A percentile compares a stretch with the other conserved stretches of the same genome.
These are phyloP conservation scores for Ceriagrion tenellum DNA, from an alignment of 2,888 invertebrate genomes.

Conservation along the genomic window DNA sequence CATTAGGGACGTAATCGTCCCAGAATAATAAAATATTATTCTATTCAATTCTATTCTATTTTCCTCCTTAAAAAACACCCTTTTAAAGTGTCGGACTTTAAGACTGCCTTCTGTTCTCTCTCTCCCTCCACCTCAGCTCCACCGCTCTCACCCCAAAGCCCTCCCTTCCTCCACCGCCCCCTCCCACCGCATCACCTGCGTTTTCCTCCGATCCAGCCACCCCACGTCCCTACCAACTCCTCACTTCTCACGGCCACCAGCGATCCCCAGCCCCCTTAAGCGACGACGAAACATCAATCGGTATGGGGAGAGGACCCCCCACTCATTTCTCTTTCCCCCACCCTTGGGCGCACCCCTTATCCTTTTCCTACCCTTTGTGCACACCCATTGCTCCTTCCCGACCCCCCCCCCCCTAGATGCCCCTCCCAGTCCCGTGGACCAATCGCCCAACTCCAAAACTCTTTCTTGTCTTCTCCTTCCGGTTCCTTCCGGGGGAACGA, in stretches of 20 bases:
- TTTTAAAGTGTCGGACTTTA: background rate
- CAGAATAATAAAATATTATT: too few relatives aligned
- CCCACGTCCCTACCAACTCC: background rate
- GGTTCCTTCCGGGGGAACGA: background rate
- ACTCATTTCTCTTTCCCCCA: background rate
- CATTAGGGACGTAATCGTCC: too few relatives aligned
- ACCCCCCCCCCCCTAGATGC: background rate
- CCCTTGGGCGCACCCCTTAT: background rate
- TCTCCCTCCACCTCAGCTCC: too few relatives aligned
- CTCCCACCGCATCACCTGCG: too few relatives aligned
- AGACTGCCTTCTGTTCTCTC: background rate
- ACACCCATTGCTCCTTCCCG: background rate
- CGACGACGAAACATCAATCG: background rate
- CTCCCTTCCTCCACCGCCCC: too few relatives aligned
- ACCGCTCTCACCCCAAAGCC: background rate
- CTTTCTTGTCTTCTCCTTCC: constrained; percentile 69
- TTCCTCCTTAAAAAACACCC: background rate
- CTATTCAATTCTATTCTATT: too few relatives aligned
- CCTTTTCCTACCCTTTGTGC: background rate
- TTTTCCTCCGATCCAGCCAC: too few relatives aligned
- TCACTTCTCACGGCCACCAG: background rate
- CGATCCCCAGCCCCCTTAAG: too few relatives aligned
- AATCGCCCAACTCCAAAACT: constrained; percentile 46
- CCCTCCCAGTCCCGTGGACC: background rate
- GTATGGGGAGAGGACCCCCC: background rate